Evolutionary conservation across 2,797 vertebrate genomes (phyloP).

Genomic region (Simalia tracyae): DNA sequence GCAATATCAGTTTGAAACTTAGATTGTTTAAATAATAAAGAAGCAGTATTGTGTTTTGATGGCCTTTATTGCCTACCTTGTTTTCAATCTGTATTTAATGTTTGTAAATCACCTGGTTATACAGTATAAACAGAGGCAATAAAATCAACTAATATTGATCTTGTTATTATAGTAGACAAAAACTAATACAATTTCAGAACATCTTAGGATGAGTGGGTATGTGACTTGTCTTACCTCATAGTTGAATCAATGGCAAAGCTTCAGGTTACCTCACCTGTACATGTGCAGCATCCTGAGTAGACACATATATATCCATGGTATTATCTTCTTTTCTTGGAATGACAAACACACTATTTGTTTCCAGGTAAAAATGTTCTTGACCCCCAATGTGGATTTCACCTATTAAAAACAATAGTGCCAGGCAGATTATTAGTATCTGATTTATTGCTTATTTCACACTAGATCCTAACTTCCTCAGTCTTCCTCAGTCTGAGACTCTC

Average conservation of each 20-base stretch:
- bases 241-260: background rate
- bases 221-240: background rate
- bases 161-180: background rate
- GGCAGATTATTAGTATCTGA: background rate
- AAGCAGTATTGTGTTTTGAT: background rate
- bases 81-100: background rate
- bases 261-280: constrained; percentile 60
- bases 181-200: background rate
- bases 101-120: background rate
- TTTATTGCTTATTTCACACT: background rate
- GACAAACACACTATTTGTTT: constrained; percentile 65
- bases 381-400: constrained; percentile 66
- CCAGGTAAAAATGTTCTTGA: constrained; percentile 72
- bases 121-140: background rate
- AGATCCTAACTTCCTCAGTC: background rate
- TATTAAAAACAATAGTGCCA: constrained; percentile 4
- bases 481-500: background rate
- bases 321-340: constrained; percentile 65
- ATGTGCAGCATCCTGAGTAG: constrained; percentile 53
- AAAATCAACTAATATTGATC: background rate
- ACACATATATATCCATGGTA: constrained; percentile 63
- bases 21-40: too few relatives aligned
- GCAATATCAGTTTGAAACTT: background rate
- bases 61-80: background rate
- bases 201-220: background rate